Base-by-base conservation (phyloP, 2,113 vertebrate genomes). In the Ptychochromis oligacanthus region DNA sequence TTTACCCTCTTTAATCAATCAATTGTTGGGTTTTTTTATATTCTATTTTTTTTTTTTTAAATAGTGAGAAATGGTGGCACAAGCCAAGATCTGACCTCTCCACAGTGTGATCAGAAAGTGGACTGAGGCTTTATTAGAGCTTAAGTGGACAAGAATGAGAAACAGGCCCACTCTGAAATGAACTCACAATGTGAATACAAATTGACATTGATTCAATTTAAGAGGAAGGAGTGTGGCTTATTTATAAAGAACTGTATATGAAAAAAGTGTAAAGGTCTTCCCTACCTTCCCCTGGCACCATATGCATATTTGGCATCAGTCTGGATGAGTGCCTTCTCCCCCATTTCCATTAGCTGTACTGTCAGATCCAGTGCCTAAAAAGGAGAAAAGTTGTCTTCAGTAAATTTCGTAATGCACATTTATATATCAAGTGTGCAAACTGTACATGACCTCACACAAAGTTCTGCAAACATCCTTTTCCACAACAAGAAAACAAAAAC, bases 231-330 rank as follows among this genome's bases (percentile, higher is more conserved):
- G 9, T 54, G 7, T 20, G 1, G 7, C 18, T 54, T 54, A 9
- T 70, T 70, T 49, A 20, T 20, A 72, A 72, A 49, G 2, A 62
- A 72, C 24, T 20, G 20, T 0, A 7, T 70, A 24, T 10, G 28
- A 7, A 52, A 52, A 52, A 40, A 49, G 24, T 24, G 15, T 28
- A 46, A 62, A 65, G 54, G 3, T 46, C 3, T 24, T 49, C 18
- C 90, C 12, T 92, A 99, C 98, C 98, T 98, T 93, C 97, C 98
- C 80, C 96, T 93, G 2, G 92, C 56, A 3, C 98, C 97, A 0
- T 97, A 99, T 89, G 97, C 97, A 57, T 99, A 99, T 92, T 97
- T 99, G 10, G 97, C 94, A 18, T 96, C 95, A 3, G 97, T 95
- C 14, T 93, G 77, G 17, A 99, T 94, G 49, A 97, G 87, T 3